Evolutionary conservation across 2,797 vertebrate genomes (phyloP).

Genomic region (Pseudochaenichthys georgianus): DNA sequence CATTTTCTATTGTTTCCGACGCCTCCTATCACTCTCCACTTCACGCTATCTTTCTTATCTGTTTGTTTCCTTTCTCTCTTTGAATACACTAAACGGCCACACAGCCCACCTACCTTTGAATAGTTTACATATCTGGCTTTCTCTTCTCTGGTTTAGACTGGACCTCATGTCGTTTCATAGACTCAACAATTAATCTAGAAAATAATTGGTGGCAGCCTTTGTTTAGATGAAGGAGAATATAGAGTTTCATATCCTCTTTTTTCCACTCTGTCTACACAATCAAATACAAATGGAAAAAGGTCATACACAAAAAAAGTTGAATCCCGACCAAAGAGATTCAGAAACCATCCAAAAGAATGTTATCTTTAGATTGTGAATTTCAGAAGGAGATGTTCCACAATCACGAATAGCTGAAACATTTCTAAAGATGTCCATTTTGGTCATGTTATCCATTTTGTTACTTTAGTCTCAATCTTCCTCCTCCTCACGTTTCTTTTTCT

Average conservation of each 20-base stretch:
- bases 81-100: background rate
- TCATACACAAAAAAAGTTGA: too few relatives aligned
- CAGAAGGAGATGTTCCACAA: constrained; percentile 4
- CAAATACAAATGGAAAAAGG: too few relatives aligned
- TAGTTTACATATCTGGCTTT: background rate
- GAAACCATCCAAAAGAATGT: too few relatives aligned
- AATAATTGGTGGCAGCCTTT: background rate
- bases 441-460: background rate
- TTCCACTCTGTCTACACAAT: too few relatives aligned
- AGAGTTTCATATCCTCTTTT: too few relatives aligned
- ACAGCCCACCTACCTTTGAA: background rate
- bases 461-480: background rate
- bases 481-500: background rate
- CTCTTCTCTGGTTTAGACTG: background rate
- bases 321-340: background rate
- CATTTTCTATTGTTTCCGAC: constrained; percentile 33
- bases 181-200: background rate
- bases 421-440: constrained; percentile 5
- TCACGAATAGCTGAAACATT: background rate
- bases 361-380: background rate
- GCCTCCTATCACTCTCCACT: background rate
- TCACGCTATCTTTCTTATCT: constrained; percentile 5
- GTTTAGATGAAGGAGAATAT: background rate
- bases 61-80: constrained; percentile 7
- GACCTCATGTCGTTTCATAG: background rate